Conservation (phyloP, 2,113 vertebrate genomes). For the Saguinus midas region DNA sequence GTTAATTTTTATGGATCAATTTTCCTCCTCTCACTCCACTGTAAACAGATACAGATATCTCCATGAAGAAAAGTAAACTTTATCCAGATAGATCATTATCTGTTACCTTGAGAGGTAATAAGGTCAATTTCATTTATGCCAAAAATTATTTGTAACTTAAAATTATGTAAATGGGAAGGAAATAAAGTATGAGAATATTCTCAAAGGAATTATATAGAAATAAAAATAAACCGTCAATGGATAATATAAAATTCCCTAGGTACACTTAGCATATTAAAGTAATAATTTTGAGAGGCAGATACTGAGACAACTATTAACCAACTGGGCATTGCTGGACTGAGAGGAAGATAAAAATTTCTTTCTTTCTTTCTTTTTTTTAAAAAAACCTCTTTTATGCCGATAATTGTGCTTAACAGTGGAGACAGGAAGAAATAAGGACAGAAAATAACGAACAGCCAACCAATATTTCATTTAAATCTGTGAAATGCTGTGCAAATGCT, state of each 20-base stretch:
- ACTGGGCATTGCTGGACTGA: background rate
- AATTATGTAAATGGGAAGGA: background rate
- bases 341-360: background rate
- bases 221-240: background rate
- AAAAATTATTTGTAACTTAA: background rate
- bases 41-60: background rate
- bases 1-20: background rate
- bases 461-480: too few species aligned
- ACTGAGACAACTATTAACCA: background rate
- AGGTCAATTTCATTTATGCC: background rate
- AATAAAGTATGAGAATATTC: background rate
- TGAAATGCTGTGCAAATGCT: too few species aligned
- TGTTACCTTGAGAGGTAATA: background rate
- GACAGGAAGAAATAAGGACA: too few species aligned
- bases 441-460: too few species aligned
- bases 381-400: too few species aligned
- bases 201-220: background rate
- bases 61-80: background rate
- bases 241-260: background rate
- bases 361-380: too few species aligned
- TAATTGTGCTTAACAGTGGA: too few species aligned
- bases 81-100: background rate
- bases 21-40: background rate
- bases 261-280: background rate
- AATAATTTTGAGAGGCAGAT: background rate